Evolutionary conservation across 2,888 invertebrate genomes (phyloP).

Genomic region (Eristalis arbustorum): DNA sequence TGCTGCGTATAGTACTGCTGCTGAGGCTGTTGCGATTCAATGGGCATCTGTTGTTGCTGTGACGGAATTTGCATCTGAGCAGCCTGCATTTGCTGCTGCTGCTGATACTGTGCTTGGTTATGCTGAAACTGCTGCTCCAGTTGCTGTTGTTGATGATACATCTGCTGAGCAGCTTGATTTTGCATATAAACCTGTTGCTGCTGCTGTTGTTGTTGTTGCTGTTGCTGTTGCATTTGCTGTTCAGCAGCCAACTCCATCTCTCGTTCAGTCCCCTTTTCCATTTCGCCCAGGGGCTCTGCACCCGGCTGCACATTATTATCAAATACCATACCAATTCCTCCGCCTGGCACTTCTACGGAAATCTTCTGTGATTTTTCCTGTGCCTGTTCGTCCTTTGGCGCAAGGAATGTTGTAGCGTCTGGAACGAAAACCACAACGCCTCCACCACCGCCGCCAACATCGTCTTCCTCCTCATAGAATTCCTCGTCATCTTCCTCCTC

Average conservation of each 20-base stretch:
- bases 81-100: conserved; percentile 78
- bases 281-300: background rate
- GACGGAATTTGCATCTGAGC: conserved; percentile 9
- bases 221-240: conserved; percentile 13
- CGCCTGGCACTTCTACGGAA: background rate
- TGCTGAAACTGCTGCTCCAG: conserved; percentile 73
- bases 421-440: conserved; percentile 71
- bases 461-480: conserved; percentile 75
- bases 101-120: conserved; percentile 55
- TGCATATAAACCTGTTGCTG: conserved; percentile 21
- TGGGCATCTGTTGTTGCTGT: conserved; percentile 57
- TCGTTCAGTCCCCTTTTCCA: background rate
- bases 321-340: background rate
- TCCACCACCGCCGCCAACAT: conserved; percentile 56
- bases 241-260: conserved; percentile 11
- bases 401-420: conserved; percentile 46
- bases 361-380: conserved; percentile 3
- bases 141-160: conserved; percentile 70
- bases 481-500: conserved; percentile 77
- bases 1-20: conserved; percentile 71
- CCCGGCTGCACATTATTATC: background rate
- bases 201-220: background rate
- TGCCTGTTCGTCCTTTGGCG: conserved; percentile 4
- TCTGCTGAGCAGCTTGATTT: conserved; percentile 28
- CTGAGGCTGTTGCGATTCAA: conserved; percentile 67